Percentiles rank a stretch among this genome's conserved stretches.
Evolutionary conservation across 2,888 invertebrate species (phyloP).

Genomic region (Lasioglossum zephyrum): DNA sequence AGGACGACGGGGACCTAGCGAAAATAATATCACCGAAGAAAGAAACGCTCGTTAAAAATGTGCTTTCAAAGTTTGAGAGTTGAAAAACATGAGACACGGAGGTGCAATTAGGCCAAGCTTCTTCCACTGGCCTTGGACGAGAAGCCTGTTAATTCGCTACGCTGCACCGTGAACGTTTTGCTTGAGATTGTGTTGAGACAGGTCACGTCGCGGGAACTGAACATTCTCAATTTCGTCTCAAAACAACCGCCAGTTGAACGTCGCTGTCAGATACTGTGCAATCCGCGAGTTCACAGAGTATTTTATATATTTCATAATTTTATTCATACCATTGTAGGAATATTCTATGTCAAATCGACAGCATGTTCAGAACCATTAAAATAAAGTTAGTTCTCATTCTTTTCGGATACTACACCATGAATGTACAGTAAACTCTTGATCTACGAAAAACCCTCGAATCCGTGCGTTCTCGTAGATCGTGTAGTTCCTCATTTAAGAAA

Average conservation of each 20-base stretch:
- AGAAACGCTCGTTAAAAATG: slow-evolving; percentile 28
- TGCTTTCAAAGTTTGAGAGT: slow-evolving; percentile 14
- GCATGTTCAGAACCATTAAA: too few relatives aligned
- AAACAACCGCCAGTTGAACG: not conserved
- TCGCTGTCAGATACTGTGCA: not conserved
- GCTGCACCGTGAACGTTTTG: slow-evolving; percentile 13
- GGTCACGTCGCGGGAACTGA: slow-evolving; percentile 13
- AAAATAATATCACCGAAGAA: slow-evolving; percentile 12
- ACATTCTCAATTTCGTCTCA: slow-evolving; percentile 13
- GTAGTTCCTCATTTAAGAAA: not conserved
- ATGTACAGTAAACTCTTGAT: too few relatives aligned
- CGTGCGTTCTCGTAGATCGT: too few relatives aligned
- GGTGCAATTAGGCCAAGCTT: slow-evolving; percentile 58
- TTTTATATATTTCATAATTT: too few relatives aligned
- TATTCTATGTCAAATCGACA: too few relatives aligned
- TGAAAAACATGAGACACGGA: slow-evolving; percentile 22
- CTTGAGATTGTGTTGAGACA: slow-evolving; percentile 3
- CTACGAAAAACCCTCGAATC: too few relatives aligned
- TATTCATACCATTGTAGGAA: too few relatives aligned
- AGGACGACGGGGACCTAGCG: not conserved
- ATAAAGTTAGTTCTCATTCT: too few relatives aligned
- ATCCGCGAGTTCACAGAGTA: not conserved
- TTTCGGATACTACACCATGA: too few relatives aligned
- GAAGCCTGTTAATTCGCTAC: slow-evolving; percentile 43
- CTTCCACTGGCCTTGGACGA: slow-evolving; percentile 50